A percentile compares a stretch with the other conserved stretches of the same genome.
phyloP scores from a whole-genome alignment of 2,797 vertebrate genomes.

The Erpetoichthys calabaricus region DNA sequence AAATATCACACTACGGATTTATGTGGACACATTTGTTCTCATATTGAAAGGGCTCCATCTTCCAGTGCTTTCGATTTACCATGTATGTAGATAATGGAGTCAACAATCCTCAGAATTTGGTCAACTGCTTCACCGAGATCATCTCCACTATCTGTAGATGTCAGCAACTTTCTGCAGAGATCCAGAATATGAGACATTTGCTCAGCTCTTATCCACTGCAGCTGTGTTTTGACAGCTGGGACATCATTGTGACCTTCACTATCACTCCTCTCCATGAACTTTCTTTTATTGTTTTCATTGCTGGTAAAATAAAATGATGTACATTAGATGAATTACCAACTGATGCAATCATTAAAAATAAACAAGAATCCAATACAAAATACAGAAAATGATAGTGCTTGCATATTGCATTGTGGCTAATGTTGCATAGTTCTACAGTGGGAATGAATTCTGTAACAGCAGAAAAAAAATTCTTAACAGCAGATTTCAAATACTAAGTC shows the following conservation, averaged over 20 bases:
- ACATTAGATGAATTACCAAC: too few species aligned
- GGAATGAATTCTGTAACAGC: too few species aligned
- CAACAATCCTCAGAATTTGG: conserved; percentile 56
- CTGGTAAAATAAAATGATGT: not conserved
- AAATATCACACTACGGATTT: too few species aligned
- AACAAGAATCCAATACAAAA: too few species aligned
- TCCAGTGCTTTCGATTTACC: conserved; percentile 40
- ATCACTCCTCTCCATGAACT: not conserved
- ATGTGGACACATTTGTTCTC: too few species aligned
- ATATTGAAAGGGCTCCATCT: too few species aligned
- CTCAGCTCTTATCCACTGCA: conserved; percentile 63
- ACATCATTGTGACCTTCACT: not conserved
- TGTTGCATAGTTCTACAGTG: too few species aligned
- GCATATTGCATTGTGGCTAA: too few species aligned
- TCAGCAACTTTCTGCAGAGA: conserved; percentile 58
- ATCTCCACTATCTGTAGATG: conserved; percentile 28
- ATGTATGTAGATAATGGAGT: conserved; percentile 72
- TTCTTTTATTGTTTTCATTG: not conserved
- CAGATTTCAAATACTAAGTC: too few species aligned
- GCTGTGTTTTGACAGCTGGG: conserved; percentile 16
- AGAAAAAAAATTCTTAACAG: too few species aligned
- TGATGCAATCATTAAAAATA: too few species aligned
- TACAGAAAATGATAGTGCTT: too few species aligned
- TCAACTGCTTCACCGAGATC: conserved; percentile 44
- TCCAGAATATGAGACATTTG: conserved; percentile 52